Evolutionary conservation across 2,113 vertebrate species (phyloP), one percentile per base, ranked within the genome.

Genomic region (Lophochroa leadbeateri): DNA sequence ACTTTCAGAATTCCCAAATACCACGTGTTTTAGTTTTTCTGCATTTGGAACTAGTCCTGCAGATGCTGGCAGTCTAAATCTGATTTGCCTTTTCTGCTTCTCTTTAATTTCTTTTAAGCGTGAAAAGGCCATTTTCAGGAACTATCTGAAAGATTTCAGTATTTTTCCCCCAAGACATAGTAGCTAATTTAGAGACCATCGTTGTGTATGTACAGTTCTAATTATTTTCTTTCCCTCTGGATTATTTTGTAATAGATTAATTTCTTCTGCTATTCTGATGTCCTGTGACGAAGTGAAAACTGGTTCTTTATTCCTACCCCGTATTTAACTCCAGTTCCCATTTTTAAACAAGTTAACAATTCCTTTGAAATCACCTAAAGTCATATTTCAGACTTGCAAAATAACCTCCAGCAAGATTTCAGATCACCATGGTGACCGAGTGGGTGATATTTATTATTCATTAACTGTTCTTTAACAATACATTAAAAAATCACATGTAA

Each of bases 31-130:
- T 23, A 61, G 44, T 24, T 79, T 41, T 53, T 78, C 55, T 86
- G 29, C 21, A 18, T 75, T 71, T 93, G 65, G 82, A 93, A 68
- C 70, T 71, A 24, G 47, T 87, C 57, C 65, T 89, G 77, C 83
- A 83, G 91, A 85, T 86, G 75, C 86, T 83, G 69, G 31, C 47
- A 87, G 52, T 52, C 84, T 91, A 71, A 84, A 89, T 92, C 52
- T 72, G 46, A 75, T 75, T 82, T 63, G 28, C 47, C 60, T 82
- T 65, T 63, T 78, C n/a, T 82, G 52, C 10, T 86, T 79, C 71
- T 85, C 86, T 76, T 52, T 78, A 91, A 89, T 46, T 86, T 60
- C 86, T 91, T 72, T 90, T 74, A 83, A 79, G 53, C 49, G 9
- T 53, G 24, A 60, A 60, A 58, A 35, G 20, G 70, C 65, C n/a